Evolutionary conservation across 2,113 vertebrate species (phyloP), one percentile per base, ranked within the genome.

Genomic region (Cygnus buccinator): DNA sequence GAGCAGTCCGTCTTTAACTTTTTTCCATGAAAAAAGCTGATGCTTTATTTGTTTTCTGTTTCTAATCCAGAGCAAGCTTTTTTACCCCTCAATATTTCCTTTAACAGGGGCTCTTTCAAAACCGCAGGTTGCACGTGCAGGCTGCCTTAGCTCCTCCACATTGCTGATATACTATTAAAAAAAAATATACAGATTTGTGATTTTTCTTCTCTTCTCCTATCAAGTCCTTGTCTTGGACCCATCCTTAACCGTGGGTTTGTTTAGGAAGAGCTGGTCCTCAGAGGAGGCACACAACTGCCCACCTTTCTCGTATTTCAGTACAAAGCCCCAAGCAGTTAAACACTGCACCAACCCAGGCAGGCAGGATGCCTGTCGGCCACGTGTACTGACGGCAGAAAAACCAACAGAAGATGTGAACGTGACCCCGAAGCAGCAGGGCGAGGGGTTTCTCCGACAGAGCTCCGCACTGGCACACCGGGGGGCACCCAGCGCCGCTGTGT

Each of bases 391-490:
- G 29, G 35, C 19, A 84, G 28, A 70, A 76, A 70, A 70, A 23
- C 1, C 39, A 74, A 70, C 44, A 14, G 35, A 74, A 89, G 37
- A 35, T 31, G 7, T 14, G 39, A 73, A 13, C 59, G 29, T 3
- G 26, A 71, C 16, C 11, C 57, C 9, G 9, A 59, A 31, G 43
- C 25, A 74, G n/a, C 54, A 83, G 22, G 55, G 41, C 8, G 61
- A 80, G 29, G 33, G 20, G 23, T 2, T 87, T 50, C 29, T 91
- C 31, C 2, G 0, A 1, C 2, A 1, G 14, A 84, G 23, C 46
- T 58, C 41, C 61, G 26, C 14, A 37, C 21, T 25, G 29, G 33
- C 67, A 55, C 28, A 11, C 6, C 1, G 0, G 13, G 8, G 28
- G 43, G 52, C 10, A 54, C 17, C 48, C 70, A 52, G 10, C 2